A percentile compares a stretch with the other conserved stretches of the same genome.
Conservation (phyloP, 2,888 invertebrate species). For the Cheilosia scutellata region DNA sequence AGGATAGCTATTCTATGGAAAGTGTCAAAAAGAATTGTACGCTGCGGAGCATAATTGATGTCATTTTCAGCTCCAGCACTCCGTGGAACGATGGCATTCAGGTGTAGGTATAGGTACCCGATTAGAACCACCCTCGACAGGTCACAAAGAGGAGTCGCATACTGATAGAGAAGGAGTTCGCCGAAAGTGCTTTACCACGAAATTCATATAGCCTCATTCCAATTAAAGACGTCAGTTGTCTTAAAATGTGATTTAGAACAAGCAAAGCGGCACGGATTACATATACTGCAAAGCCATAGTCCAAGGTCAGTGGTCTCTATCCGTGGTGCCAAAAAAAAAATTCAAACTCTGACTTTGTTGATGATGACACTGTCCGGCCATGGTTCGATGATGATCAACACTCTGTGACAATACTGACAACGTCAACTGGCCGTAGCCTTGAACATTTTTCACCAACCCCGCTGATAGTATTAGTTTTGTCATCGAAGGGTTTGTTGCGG, state of each 20-base stretch:
- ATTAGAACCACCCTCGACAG: slow-evolving; percentile 5
- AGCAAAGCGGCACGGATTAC: slow-evolving; percentile 49
- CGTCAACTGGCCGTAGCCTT: slow-evolving; percentile 69
- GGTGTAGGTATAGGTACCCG: neutral
- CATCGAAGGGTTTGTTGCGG: slow-evolving; percentile 46
- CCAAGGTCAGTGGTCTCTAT: slow-evolving; percentile 70
- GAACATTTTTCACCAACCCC: slow-evolving; percentile 41
- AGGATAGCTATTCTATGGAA: slow-evolving; percentile 38
- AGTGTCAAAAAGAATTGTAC: slow-evolving; percentile 66
- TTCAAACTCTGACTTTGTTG: slow-evolving; percentile 7
- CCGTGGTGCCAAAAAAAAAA: slow-evolving; percentile 23
- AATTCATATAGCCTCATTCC: slow-evolving; percentile 51
- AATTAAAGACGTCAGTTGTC: slow-evolving; percentile 52
- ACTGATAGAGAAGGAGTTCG: neutral
- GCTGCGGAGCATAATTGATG: slow-evolving; percentile 55
- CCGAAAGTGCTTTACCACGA: slow-evolving; percentile 12
- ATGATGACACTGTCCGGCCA: slow-evolving; percentile 63
- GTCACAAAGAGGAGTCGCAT: slow-evolving; percentile 10
- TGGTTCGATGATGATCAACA: slow-evolving; percentile 56
- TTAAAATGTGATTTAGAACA: slow-evolving; percentile 28
- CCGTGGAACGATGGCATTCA: slow-evolving; percentile 20
- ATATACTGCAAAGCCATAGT: slow-evolving; percentile 33
- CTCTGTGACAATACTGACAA: slow-evolving; percentile 39
- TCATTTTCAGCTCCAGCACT: slow-evolving; percentile 68
- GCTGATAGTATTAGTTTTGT: slow-evolving; percentile 27